Conservation (phyloP, 2,888 invertebrate species). For the Dendrolimus pini region DNA sequence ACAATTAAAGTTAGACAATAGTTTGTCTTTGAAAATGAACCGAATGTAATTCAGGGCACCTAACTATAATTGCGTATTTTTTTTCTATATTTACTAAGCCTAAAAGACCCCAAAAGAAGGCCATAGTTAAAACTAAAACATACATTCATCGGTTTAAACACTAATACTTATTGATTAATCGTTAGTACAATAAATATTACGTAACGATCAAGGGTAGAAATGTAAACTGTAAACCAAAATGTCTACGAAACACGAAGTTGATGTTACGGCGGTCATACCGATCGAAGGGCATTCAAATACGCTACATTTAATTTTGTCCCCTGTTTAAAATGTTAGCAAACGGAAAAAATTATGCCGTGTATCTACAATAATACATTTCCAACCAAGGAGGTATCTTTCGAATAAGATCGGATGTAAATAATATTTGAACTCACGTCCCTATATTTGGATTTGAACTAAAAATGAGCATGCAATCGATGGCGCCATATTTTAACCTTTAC, state of each 20-base stretch:
- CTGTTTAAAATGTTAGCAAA: constrained; percentile 26
- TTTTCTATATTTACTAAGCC: no score
- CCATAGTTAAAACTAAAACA: no score
- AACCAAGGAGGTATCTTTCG: constrained; percentile 16
- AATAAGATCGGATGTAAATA: constrained; percentile 20
- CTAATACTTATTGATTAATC: not conserved
- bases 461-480: constrained; percentile 24
- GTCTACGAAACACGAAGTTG: constrained; percentile 2
- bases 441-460: constrained; percentile 13
- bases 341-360: constrained; percentile 34
- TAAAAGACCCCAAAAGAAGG: no score
- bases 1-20: no score
- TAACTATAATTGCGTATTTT: no score
- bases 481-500: constrained; percentile 7
- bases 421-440: constrained; percentile 24
- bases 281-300: constrained; percentile 30
- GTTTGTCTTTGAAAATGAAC: no score
- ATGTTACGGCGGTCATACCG: constrained; percentile 2
- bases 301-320: constrained; percentile 37
- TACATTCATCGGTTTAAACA: no score
- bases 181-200: not conserved
- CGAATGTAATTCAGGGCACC: no score
- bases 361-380: constrained; percentile 16
- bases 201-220: not conserved
- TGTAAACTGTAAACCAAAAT: constrained; percentile 2